Base-by-base conservation (phyloP, 2,113 vertebrate species). In the Mormyrus lacerda region DNA sequence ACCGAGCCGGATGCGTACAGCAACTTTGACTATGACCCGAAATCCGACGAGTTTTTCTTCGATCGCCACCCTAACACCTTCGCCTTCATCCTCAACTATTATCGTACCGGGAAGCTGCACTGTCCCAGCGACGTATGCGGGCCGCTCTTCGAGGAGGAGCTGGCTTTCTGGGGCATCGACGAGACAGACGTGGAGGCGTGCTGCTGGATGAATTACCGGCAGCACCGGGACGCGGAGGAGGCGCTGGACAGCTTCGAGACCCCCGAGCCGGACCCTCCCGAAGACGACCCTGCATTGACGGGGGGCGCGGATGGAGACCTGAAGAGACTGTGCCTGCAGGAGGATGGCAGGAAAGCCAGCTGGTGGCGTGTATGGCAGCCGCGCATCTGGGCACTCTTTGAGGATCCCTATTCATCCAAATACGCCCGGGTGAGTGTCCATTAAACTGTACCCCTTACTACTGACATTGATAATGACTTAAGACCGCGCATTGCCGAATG, bases 131-230 rank as follows among this genome's bases (percentile, higher is more conserved):
- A 99, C 92, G 97, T 99, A 90, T 99, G 98, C 90, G 98, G 98
- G 21, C 98, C 98, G 69, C 97, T 99, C 51, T 99, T 99, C 89
- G 98, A 99, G 94, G 98, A 99, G 94, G 98, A 99, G 95, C 97
- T 99, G 87, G 97, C 98, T 90, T 99, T 98, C 94, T 99, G 98
- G 98, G 98, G 98, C 93, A 98, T 99, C 89, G 98, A 99, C 0
- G 98, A 99, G 95, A 99, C 98, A 3, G 98, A 99, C 89, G 98
- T 99, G 96, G 98, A 99, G 94, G 97, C 98, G 9, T 99, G 98
- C 91, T 99, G 98, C 95, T 99, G 98, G 98, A 99, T 99, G 98
- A 98, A 97, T 92, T 99, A 99, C 93, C 95, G 98, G n/a, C 98
- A 99, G 94, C 98, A 99, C 87, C 96, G 98, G 0, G 98, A 99